Evolutionary conservation across 1,140 invertebrate species (phyloP), one percentile per base, ranked within the genome.

Genomic region (Zaprionus kolodkinae): DNA sequence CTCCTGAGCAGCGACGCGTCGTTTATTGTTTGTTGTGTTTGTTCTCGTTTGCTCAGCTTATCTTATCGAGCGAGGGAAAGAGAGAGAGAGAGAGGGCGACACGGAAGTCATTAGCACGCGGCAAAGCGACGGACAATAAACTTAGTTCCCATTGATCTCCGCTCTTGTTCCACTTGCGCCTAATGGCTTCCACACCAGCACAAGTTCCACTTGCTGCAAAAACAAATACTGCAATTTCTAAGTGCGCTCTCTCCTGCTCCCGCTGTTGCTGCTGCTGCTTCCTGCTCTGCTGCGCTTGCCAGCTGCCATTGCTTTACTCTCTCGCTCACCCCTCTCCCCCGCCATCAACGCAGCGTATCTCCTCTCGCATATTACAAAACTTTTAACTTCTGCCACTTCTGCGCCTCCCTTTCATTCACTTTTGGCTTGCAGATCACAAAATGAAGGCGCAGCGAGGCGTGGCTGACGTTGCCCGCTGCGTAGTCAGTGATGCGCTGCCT

Each of bases 101-200:
- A 76, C 72, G 81, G 72, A 81, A 86, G 75, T 86, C 60, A 78
- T 81, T 81, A 85, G 74, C 71, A 63, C 79, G 62, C 76, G 67
- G 21, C 15, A 50, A 50, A 50, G 17, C 1, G 21, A 21, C 11
- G 17, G 21, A 43, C 21, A 25, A 59, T 13, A 13, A 59, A 40
- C 56, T 21, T 27, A 25, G 13, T 21, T 15, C 40, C 10, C 6
- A 61, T 61, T 40, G 36, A 60, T 40, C 38, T 60, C 6, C 25
- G 12, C 25, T 12, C 25, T 30, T 13, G 52, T 55, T 55, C 52
- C 21, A 55, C 52, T 55, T 55, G 27, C 52, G 9, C 17, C 17
- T 21, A 25, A 38, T 59, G 38, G 7, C 12, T 43, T 59, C 56
- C 56, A 59, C 56, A 59, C 35, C 33, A 30, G 27, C 27, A 30